Percentiles rank a stretch among this genome's conserved stretches.
Evolutionary conservation across 1,140 invertebrate genomes (phyloP).

Genomic region (Batillaria attramentaria): DNA sequence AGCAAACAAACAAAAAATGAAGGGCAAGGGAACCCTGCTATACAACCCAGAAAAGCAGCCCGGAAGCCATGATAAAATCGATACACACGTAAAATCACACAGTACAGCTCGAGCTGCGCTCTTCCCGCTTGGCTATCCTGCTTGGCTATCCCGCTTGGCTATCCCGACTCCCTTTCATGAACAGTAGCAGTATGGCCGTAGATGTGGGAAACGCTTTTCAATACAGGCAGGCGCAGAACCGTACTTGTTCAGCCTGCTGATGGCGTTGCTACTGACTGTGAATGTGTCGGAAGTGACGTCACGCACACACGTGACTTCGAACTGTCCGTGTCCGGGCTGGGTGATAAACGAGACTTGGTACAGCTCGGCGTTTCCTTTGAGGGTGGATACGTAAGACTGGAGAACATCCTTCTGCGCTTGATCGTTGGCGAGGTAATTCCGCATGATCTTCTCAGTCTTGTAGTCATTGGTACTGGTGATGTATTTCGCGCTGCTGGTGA

Average conservation of each 20-base stretch:
- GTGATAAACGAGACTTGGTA: constrained; percentile 78
- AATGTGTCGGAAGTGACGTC: constrained; percentile 77
- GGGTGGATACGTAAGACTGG: too few relatives aligned
- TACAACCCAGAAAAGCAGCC: too few relatives aligned
- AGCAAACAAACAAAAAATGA: too few relatives aligned
- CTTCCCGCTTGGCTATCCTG: too few relatives aligned
- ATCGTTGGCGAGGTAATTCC: constrained; percentile 78
- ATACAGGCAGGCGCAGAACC: constrained; percentile 85
- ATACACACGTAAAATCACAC: too few relatives aligned
- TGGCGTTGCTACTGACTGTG: constrained; percentile 80
- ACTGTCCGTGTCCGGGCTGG: constrained; percentile 83
- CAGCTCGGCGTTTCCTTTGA: constrained; percentile 19
- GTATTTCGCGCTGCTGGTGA: constrained; percentile 20
- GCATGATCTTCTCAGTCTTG: background rate
- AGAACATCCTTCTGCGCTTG: constrained; percentile 50
- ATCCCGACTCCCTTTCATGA: too few relatives aligned
- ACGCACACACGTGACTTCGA: constrained; percentile 82
- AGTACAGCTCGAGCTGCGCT: too few relatives aligned
- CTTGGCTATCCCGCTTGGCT: too few relatives aligned
- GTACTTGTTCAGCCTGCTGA: constrained; percentile 91
- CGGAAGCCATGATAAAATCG: too few relatives aligned
- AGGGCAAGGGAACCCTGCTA: too few relatives aligned
- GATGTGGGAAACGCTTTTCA: constrained; percentile 56
- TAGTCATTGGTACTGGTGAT: background rate
- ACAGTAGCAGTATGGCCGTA: constrained; percentile 65